Evolutionary conservation across 2,888 invertebrate species (phyloP).

Genomic region (Cancer borealis): DNA sequence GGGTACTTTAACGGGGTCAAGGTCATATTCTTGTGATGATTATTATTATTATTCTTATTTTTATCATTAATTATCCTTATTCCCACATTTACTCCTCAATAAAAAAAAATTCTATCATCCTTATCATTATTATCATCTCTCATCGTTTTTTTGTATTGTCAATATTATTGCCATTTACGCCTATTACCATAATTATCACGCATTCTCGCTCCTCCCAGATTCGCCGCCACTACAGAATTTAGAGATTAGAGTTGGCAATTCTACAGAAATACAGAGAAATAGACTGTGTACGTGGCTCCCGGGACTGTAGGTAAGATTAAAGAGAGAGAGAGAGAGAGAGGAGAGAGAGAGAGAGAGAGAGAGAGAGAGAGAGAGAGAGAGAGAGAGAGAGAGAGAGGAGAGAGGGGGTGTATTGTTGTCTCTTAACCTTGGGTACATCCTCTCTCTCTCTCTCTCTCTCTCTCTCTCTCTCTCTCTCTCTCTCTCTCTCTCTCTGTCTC

Average conservation of each 20-base stretch:
- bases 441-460: not conserved
- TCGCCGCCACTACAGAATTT: slow-evolving; percentile 93
- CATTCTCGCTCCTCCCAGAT: slow-evolving; percentile 82
- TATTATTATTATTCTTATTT: not conserved
- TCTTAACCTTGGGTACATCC: not conserved
- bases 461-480: slow-evolving; percentile 57
- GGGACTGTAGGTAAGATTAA: slow-evolving; percentile 84
- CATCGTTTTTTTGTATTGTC: not conserved
- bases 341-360: slow-evolving; percentile 10
- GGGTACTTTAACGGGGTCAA: slow-evolving; percentile 78
- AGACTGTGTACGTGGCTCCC: slow-evolving; percentile 96
- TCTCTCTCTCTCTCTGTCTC: not conserved
- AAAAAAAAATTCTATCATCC: not conserved
- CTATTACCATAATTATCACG: not conserved
- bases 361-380: slow-evolving; percentile 41
- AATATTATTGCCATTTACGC: not conserved
- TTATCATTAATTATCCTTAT: not conserved
- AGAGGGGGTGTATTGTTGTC: no score
- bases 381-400: not conserved
- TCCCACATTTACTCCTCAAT: slow-evolving; percentile 84
- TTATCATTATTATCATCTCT: not conserved
- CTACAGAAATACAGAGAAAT: slow-evolving; percentile 91
- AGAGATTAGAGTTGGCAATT: slow-evolving; percentile 88
- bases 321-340: slow-evolving; percentile 53
- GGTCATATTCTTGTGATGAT: not conserved